Evolutionary conservation across 2,888 invertebrate genomes (phyloP).

Genomic region (Oscheius sp.): DNA sequence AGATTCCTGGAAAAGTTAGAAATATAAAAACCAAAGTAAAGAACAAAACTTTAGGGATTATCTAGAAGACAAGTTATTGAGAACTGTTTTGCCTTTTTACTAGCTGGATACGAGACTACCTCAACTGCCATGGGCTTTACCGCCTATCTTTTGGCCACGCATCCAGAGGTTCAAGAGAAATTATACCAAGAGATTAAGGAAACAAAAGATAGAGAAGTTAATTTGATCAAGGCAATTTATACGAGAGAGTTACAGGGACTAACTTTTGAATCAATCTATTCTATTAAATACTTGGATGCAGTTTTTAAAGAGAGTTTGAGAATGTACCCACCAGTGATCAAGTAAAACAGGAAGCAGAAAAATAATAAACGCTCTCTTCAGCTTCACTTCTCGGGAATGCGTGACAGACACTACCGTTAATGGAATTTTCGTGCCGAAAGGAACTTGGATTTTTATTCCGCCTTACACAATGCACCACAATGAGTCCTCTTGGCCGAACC

Average conservation of each 20-base stretch:
- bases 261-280: conserved; percentile 42
- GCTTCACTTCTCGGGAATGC: conserved; percentile 54
- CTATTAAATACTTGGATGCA: conserved; percentile 62
- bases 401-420: conserved; percentile 47
- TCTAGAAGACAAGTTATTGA: conserved; percentile 68
- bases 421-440: conserved; percentile 43
- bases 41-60: conserved; percentile 20
- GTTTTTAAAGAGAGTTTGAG: conserved; percentile 66
- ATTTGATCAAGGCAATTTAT: too few relatives aligned
- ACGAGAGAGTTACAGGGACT: conserved; percentile 25
- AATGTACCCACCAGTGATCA: conserved; percentile 61
- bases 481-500: conserved; percentile 53
- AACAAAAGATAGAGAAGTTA: conserved; percentile 61
- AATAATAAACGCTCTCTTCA: conserved; percentile 35
- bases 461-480: conserved; percentile 42
- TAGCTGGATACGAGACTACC: conserved; percentile 75
- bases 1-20: conserved; percentile 31
- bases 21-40: not conserved
- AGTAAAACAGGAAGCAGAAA: too few relatives aligned
- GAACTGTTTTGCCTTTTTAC: conserved; percentile 73
- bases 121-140: conserved; percentile 73
- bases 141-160: conserved; percentile 72
- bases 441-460: conserved; percentile 36
- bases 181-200: conserved; percentile 72
- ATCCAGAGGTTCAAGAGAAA: conserved; percentile 72